These are phyloP conservation scores for Megamerina dolium DNA, from an alignment of 2,888 invertebrate genomes.

Conservation along the genomic window DNA sequence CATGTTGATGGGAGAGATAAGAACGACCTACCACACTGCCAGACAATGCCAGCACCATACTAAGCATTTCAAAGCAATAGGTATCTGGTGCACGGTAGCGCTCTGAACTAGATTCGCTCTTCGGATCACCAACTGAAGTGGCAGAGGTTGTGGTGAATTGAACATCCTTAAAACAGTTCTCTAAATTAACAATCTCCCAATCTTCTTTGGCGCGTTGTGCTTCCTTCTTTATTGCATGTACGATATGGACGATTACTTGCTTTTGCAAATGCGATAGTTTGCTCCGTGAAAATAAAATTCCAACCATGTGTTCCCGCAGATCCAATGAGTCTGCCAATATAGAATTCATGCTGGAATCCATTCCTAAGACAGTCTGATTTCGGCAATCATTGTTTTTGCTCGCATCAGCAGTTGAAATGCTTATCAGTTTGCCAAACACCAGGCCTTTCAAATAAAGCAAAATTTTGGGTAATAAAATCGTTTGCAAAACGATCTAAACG, in stretches of 20 bases:
- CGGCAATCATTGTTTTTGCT: slow-evolving; percentile 17
- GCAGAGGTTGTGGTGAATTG: slow-evolving; percentile 26
- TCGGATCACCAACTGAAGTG: slow-evolving; percentile 26
- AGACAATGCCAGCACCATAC: slow-evolving; percentile 86
- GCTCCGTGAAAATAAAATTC: slow-evolving; percentile 89
- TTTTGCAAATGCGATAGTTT: slow-evolving; percentile 89
- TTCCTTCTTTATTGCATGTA: slow-evolving; percentile 85
- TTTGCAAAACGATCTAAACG: too few species aligned
- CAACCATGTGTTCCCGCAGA: slow-evolving; percentile 91
- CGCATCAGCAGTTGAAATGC: slow-evolving; percentile 46
- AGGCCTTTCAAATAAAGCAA: slow-evolving; percentile 40
- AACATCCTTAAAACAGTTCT: slow-evolving; percentile 31
- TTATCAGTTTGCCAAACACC: slow-evolving; percentile 85
- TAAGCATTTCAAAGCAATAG: slow-evolving; percentile 97
- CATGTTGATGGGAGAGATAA: slow-evolving; percentile 84
- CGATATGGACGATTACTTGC: slow-evolving; percentile 86
- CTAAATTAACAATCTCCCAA: slow-evolving; percentile 66
- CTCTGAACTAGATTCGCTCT: slow-evolving; percentile 38
- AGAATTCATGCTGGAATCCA: slow-evolving; percentile 38
- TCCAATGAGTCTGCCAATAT: slow-evolving; percentile 57
- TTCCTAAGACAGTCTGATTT: slow-evolving; percentile 27
- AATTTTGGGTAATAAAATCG: too few species aligned
- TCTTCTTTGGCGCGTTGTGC: slow-evolving; percentile 80
- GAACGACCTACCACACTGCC: slow-evolving; percentile 86
- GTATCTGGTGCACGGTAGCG: slow-evolving; percentile 59